Percentiles rank a stretch among this genome's conserved stretches.
phyloP scores from a whole-genome alignment of 2,113 vertebrate species.

The Trichomycterus rosablanca region DNA sequence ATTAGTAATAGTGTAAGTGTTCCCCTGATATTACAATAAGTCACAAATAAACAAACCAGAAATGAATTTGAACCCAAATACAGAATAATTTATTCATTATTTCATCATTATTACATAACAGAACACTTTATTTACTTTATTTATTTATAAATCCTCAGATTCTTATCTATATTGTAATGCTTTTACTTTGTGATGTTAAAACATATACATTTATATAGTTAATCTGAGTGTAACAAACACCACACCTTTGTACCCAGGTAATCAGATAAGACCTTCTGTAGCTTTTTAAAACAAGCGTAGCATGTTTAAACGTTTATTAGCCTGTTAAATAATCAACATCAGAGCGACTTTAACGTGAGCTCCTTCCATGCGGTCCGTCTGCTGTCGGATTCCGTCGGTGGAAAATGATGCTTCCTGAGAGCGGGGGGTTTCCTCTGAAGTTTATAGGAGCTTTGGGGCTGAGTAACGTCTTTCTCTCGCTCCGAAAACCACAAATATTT shows the following conservation, averaged over 20 bases:
- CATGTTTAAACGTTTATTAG: constrained; percentile 36
- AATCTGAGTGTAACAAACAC: background rate
- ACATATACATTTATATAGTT: no score
- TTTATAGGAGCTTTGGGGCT: constrained; percentile 9
- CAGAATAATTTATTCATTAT: no score
- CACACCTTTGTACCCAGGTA: background rate
- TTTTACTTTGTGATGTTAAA: background rate
- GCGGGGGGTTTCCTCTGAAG: constrained; percentile 11
- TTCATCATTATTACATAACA: no score
- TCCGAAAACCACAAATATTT: constrained; percentile 6
- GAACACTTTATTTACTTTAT: background rate
- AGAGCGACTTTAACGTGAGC: constrained; percentile 32
- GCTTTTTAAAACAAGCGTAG: background rate
- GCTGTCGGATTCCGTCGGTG: constrained; percentile 29
- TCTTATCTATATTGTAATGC: background rate
- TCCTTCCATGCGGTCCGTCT: constrained; percentile 29
- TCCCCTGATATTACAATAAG: no score
- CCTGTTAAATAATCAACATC: constrained; percentile 39
- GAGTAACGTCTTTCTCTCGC: background rate
- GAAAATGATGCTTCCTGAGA: constrained; percentile 33
- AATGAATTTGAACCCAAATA: no score
- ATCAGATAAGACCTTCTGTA: background rate
- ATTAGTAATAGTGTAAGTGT: no score
- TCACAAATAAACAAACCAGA: no score
- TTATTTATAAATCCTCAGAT: background rate